phyloP scores from a whole-genome alignment of 2,797 vertebrate species.

The Ptychadena robeensis region DNA sequence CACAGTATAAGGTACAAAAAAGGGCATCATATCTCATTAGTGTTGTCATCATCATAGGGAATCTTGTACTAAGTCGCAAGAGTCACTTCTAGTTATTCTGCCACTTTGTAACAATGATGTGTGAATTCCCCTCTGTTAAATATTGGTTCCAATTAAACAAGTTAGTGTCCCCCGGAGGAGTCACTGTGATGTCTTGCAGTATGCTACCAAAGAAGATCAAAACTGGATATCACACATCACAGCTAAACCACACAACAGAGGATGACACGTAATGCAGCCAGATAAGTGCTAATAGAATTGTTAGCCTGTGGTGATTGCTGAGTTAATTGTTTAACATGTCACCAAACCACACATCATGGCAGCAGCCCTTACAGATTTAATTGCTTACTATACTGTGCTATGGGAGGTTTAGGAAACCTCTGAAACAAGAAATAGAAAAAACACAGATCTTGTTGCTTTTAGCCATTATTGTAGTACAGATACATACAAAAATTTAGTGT shows the following conservation, averaged over 20 bases:
- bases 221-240: neutral
- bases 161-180: slow-evolving; percentile 26
- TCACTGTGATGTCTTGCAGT: slow-evolving; percentile 18
- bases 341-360: neutral
- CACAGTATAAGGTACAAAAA: neutral
- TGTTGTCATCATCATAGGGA: neutral
- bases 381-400: neutral
- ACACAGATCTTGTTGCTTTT: neutral
- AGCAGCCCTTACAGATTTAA: neutral
- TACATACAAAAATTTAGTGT: neutral
- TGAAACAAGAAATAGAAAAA: neutral
- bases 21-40: neutral
- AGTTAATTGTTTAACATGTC: slow-evolving; percentile 10
- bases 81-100: slow-evolving; percentile 15
- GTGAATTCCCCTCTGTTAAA: slow-evolving; percentile 44
- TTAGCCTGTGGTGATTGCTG: neutral
- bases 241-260: slow-evolving; percentile 13
- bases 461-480: neutral
- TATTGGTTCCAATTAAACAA: slow-evolving; percentile 56
- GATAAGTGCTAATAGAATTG: slow-evolving; percentile 2
- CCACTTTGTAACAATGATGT: slow-evolving; percentile 35
- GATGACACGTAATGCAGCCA: slow-evolving; percentile 5
- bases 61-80: slow-evolving; percentile 8
- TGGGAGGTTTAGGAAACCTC: neutral
- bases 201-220: slow-evolving; percentile 17